Conservation (phyloP, 2,888 invertebrate species). For the Andrena bucephala region DNA sequence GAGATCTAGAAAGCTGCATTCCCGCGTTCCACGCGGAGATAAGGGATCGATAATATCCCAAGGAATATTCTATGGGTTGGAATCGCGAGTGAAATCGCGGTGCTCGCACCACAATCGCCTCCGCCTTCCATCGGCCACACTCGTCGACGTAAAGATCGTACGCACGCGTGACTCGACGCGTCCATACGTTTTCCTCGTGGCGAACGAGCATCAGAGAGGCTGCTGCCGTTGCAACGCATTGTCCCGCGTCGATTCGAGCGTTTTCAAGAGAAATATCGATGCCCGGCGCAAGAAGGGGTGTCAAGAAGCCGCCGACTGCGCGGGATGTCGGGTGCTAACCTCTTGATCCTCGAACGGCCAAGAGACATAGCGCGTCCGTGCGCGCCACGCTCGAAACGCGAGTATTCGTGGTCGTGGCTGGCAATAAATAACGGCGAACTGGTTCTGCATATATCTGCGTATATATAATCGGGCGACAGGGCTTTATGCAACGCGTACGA, state of each 20-base stretch:
- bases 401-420: constrained; percentile 37
- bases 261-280: constrained; percentile 65
- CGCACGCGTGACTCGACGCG: constrained; percentile 36
- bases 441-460: constrained; percentile 59
- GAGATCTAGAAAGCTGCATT: too few relatives aligned
- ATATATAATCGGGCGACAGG: constrained; percentile 57
- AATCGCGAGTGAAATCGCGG: not conserved
- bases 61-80: not conserved
- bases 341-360: constrained; percentile 58
- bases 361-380: constrained; percentile 27
- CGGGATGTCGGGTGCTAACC: constrained; percentile 65
- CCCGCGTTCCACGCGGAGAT: too few relatives aligned
- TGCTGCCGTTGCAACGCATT: constrained; percentile 39
- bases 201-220: constrained; percentile 25
- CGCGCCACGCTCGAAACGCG: constrained; percentile 41
- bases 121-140: not conserved
- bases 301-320: constrained; percentile 59
- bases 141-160: constrained; percentile 1
- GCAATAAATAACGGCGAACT: constrained; percentile 64
- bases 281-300: constrained; percentile 26
- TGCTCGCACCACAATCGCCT: not conserved
- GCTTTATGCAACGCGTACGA: constrained; percentile 46
- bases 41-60: not conserved
- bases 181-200: constrained; percentile 38
- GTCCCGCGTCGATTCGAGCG: constrained; percentile 59